Percentiles rank a stretch among this genome's conserved stretches.
Conservation (phyloP, 2,888 invertebrate species). For the Eilema depressum region DNA sequence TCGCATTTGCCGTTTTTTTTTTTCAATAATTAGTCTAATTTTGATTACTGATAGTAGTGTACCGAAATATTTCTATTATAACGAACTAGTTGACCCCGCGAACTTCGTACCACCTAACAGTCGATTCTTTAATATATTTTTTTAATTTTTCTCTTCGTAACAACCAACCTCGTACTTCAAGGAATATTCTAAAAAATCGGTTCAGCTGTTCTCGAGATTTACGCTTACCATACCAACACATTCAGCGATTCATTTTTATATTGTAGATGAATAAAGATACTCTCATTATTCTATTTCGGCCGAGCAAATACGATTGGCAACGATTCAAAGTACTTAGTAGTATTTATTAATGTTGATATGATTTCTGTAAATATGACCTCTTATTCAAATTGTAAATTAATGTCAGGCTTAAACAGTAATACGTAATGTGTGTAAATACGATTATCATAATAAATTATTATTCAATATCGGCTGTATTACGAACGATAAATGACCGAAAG, state of each 20-base stretch:
- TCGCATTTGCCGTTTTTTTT: too few relatives aligned
- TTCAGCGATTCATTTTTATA: too few relatives aligned
- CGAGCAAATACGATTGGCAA: conserved; percentile 42
- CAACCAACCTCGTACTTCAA: too few relatives aligned
- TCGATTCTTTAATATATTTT: too few relatives aligned
- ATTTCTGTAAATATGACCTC: conserved; percentile 23
- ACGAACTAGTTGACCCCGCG: too few relatives aligned
- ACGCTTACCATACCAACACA: too few relatives aligned
- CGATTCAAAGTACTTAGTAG: conserved; percentile 39
- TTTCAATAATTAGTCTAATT: neutral
- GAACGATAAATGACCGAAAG: neutral
- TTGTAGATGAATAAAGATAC: neutral
- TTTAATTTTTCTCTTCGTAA: too few relatives aligned
- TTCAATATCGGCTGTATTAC: neutral
- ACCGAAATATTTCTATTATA: conserved; percentile 8
- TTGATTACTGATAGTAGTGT: neutral
- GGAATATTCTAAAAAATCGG: too few relatives aligned
- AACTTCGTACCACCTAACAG: too few relatives aligned
- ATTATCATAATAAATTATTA: neutral
- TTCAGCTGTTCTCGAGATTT: too few relatives aligned
- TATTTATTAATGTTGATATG: conserved; percentile 38
- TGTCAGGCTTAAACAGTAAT: neutral
- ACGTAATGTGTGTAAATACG: neutral
- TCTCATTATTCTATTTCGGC: conserved; percentile 40
- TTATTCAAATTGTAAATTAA: conserved; percentile 9